Base-by-base conservation (phyloP, 2,888 invertebrate genomes). In the Callosobruchus maculatus region DNA sequence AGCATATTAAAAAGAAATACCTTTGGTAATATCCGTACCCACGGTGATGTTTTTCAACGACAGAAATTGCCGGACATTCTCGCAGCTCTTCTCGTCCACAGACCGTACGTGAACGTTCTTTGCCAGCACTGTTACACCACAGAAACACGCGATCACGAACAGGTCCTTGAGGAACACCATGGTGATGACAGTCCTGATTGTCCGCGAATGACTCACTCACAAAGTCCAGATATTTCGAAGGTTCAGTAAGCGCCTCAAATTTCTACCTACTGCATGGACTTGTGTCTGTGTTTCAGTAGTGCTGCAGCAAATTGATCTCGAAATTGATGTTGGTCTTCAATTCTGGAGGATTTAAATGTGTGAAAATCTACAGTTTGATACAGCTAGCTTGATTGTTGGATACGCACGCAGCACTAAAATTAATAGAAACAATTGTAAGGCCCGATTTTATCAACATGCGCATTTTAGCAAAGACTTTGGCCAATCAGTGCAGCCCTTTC, bases 61-160 rank as follows among this genome's bases (percentile, higher is more conserved):
- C 73, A 82, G 82, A 78, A 83, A 82, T 75, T 81, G 78, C 73
- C 75, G 78, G 70, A 83, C 81, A 76, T 78, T 78, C 31, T 81
- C 79, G 79, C 83, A 83, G 78, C 76, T 74, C 79, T 20, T 72
- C 74, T 26, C 71, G 74, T 66, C 76, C 78, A 78, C 78, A 79
- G 74, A 80, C 77, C 30, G 74, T 70, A 72, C 78, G 72, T 9
- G 67, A 49, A 81, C 77, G 80, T 80, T 81, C 79, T 81, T 82
- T 22, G 78, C 79, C 71, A 75, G 70, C 80, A 81, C 81, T 49
- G 49, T 49, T 72, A 79, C 80, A 82, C 81, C 74, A 74, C 77
- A 69, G 71, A 78, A 77, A 75, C 78, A 79, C 81, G 80, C 75
- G 75, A 78, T 77, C 75, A 80, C 70, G 70, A 70, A 26, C 20